A percentile compares a stretch with the other conserved stretches of the same genome.
Conservation (phyloP, 2,888 invertebrate genomes). For the Petrolisthes manimaculis region DNA sequence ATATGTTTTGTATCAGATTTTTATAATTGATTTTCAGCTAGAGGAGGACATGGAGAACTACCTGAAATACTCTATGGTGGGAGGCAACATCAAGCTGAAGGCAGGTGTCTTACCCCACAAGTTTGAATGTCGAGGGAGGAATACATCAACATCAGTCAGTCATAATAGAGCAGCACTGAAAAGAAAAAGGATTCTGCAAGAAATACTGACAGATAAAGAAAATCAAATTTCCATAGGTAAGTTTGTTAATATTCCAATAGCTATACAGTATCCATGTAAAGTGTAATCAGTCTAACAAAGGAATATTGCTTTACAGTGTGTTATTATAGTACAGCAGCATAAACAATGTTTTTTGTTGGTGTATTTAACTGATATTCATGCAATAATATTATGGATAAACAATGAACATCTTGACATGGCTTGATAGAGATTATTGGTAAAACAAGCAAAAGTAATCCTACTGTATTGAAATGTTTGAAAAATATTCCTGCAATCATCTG, state of each 20-base stretch:
- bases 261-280: not conserved
- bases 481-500: not conserved
- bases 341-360: not conserved
- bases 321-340: not conserved
- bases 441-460: not conserved
- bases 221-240: not conserved
- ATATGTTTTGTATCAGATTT: too few relatives aligned
- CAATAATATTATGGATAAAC: not conserved
- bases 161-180: not conserved
- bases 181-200: not conserved
- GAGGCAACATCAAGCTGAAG: not conserved
- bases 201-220: not conserved
- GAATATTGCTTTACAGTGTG: not conserved
- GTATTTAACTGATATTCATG: not conserved
- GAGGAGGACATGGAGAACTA: not conserved
- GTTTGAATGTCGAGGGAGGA: not conserved
- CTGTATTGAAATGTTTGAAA: not conserved
- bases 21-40: not conserved
- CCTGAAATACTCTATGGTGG: not conserved
- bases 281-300: not conserved
- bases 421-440: not conserved
- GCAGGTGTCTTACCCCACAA: slow-evolving; percentile 1
- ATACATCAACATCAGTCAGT: too few relatives aligned
- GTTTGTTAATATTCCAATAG: not conserved
- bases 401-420: not conserved